Evolutionary conservation across 2,888 invertebrate species (phyloP), one percentile per base, ranked within the genome.

Genomic region (Aporophyla lueneburgensis): DNA sequence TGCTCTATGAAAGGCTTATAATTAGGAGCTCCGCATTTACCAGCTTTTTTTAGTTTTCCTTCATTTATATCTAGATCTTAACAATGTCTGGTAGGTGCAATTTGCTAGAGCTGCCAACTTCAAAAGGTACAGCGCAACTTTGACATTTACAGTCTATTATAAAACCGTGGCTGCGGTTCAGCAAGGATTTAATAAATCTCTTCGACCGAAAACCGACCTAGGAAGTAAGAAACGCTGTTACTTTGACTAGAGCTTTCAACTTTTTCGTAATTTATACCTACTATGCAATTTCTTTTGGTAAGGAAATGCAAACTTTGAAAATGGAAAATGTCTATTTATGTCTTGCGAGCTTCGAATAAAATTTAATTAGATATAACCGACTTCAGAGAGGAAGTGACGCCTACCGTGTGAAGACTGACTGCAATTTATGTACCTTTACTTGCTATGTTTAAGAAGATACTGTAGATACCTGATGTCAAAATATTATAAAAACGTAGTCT

Each of bases 1-100:
- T 59, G 51, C 61, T 76, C 66, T 72, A 71, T 82, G 85, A 80
- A 86, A 84, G 73, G 76, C 78, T 73, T 73, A 76, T 86, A 85
- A 86, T 84, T 86, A 86, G 74, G 73, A 76, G 58, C 3, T 43
- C 70, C 72, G 69, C 76, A 72, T 76, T 85, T 74, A 63, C 66
- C 9, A n/a, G 21, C 24, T 73, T 76, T 79, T 83, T 86, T 78
- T 72, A 65, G 71, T 67, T 75, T 82, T 65, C 56, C 69, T 76
- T 80, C 71, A 78, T 84, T 86, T 84, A 76, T 71, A 80, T 78
- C 46, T 65, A n/a, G 59, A 53, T 51, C 63, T 67, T 54, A 70
- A 84, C 72, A 74, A 76, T 72, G 76, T 72, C 76, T 85, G 73
- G 21, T 80, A n/a, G 74, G 54, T 69, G 69, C 63, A 82, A 82